phyloP scores from a whole-genome alignment of 2,888 invertebrate genomes.

The Listrodromus nycthemerus region DNA sequence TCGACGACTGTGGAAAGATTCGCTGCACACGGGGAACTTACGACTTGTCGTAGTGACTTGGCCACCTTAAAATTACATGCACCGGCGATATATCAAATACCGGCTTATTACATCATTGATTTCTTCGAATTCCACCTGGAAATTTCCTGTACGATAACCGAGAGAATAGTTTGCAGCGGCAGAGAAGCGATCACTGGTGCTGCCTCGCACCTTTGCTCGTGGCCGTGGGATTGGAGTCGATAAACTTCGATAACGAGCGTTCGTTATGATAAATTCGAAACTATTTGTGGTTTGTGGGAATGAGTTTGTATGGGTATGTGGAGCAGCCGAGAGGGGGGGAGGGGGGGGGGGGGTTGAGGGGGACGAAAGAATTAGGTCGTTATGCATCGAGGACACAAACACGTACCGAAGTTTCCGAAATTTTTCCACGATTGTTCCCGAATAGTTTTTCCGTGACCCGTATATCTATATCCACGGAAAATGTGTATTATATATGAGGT shows the following conservation, averaged over 20 bases:
- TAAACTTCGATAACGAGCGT: constrained; percentile 30
- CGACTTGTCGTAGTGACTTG: not conserved
- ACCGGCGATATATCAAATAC: not conserved
- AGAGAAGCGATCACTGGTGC: not conserved
- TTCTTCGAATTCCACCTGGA: not conserved
- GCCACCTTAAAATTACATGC: not conserved
- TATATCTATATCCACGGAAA: constrained; percentile 1
- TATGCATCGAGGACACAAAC: not conserved
- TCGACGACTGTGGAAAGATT: not conserved
- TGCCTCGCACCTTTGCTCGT: constrained; percentile 6
- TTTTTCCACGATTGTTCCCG: constrained; percentile 35
- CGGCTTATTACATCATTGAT: not conserved
- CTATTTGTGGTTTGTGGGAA: constrained; percentile 26
- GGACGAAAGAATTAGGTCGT: not conserved
- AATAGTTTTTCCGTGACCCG: not conserved
- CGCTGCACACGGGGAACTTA: not conserved
- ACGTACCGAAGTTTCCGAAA: constrained; percentile 19
- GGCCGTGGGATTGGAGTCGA: not conserved
- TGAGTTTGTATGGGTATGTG: not conserved
- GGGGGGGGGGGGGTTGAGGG: not conserved
- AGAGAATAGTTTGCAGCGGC: not conserved
- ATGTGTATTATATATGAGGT: not conserved
- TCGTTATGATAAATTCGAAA: constrained; percentile 42
- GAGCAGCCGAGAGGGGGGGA: too few relatives aligned
- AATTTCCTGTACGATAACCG: not conserved